phyloP scores from a whole-genome alignment of 1,140 invertebrate species.

The Augochlora pura region DNA sequence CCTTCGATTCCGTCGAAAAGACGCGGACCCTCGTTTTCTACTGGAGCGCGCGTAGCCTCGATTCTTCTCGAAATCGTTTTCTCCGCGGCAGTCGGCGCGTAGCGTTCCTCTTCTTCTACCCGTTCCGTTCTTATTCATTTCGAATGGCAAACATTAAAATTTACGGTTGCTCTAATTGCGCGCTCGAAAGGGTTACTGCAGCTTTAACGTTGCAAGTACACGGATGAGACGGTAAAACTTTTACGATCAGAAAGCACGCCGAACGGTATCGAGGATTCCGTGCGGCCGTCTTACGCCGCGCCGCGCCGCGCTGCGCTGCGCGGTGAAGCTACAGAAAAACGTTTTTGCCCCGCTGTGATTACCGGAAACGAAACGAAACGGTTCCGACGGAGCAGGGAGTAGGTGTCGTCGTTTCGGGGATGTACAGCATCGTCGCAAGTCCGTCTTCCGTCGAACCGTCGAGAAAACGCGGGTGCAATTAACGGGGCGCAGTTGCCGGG shows the following conservation, averaged over 20 bases:
- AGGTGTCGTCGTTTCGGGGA: too few relatives aligned
- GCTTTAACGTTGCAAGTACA: conserved; percentile 11
- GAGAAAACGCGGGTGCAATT: too few relatives aligned
- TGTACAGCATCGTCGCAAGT: too few relatives aligned
- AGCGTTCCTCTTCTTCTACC: neutral
- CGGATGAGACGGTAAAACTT: conserved; percentile 30
- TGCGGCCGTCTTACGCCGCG: too few relatives aligned
- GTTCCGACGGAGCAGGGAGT: neutral
- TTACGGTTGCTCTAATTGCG: conserved; percentile 24
- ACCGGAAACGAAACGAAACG: neutral
- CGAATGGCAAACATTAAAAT: conserved; percentile 17
- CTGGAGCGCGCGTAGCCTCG: too few relatives aligned
- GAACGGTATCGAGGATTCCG: conserved; percentile 23
- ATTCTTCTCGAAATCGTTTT: neutral
- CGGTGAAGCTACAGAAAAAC: neutral
- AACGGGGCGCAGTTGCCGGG: neutral
- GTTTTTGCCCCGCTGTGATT: neutral
- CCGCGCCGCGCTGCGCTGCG: neutral
- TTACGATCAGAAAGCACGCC: conserved; percentile 27
- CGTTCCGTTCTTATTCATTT: conserved; percentile 1
- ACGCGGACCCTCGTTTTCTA: neutral
- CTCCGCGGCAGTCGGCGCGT: neutral
- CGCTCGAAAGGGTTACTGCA: conserved; percentile 10
- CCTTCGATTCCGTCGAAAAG: conserved; percentile 11
- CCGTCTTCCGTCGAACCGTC: too few relatives aligned